Evolutionary conservation across 2,797 vertebrate genomes (phyloP), one percentile per base, ranked within the genome.

Genomic region (Siniperca obscura): DNA sequence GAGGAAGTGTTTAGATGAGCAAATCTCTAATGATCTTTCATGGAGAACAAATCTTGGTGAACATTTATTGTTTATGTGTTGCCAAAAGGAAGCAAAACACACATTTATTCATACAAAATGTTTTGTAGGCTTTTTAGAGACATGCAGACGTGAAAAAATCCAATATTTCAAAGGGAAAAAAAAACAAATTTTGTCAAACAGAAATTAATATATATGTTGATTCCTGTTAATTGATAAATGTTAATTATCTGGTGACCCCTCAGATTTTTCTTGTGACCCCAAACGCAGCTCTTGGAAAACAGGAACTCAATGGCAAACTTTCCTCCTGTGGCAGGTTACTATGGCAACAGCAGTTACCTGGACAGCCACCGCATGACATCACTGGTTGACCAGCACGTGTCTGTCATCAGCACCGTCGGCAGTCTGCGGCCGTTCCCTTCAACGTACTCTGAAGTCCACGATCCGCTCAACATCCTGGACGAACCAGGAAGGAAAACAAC

Each of bases 371-470:
- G 98, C 71, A 95, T 98, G 88, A 95, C 96, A 14, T 94, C 98
- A 0, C 94, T 98, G 95, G 96, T 98, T n/a, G 98, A 99, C 89
- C 98, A 99, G 78, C 98, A 99, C 0, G 98, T 99, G 86, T 99
- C 98, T 0, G 98, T 99, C 82, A 99, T 99, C 95, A 99, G 98
- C 94, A 99, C 96, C 1, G 95, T 98, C 53, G 95, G 96, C 92
- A 97, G 95, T 64, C 90, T 97, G 76, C 97, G 97, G 1, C 94
- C 96, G 0, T 94, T 93, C 70, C 80, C 96, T 71, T 90, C 96
- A 0, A 81, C 95, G 0, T 99, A 97, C 86, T 95, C 81, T 11
- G 98, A 99, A 11, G 95, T 98, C 62, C 98, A 98, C 0, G 98
- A 99, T 62, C 98, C 98, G 4, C 96, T 99, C 69, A 97, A 98